phyloP scores from a whole-genome alignment of 2,797 vertebrate genomes.

The Chromis chromis region DNA sequence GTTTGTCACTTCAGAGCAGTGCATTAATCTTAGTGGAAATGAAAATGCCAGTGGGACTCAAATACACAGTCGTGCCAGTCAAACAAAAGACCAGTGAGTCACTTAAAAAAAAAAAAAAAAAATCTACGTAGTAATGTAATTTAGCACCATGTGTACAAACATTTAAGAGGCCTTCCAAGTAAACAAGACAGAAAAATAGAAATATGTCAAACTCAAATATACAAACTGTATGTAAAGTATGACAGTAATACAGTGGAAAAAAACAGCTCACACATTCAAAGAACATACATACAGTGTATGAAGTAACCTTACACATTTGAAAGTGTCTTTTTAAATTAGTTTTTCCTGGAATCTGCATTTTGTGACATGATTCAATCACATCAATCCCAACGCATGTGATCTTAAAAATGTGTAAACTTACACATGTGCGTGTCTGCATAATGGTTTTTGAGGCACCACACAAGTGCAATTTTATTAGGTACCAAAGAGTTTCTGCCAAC shows the following conservation, averaged over 20 bases:
- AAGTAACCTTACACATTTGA: too few species aligned
- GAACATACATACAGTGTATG: not conserved
- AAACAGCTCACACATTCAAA: conserved; percentile 10
- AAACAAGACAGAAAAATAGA: conserved; percentile 15
- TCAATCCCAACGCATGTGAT: not conserved
- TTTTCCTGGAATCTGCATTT: not conserved
- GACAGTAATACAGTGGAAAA: not conserved
- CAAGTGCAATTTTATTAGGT: too few species aligned
- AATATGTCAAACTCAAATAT: conserved; percentile 11
- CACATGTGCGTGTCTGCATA: too few species aligned
- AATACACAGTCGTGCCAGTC: conserved; percentile 32
- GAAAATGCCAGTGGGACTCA: conserved; percentile 35
- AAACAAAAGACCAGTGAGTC: conserved; percentile 48
- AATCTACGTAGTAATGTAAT: not conserved
- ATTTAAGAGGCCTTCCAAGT: conserved; percentile 11
- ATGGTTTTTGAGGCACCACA: too few species aligned
- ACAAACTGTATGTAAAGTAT: not conserved
- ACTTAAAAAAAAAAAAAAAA: not conserved
- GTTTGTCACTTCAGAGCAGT: conserved; percentile 49
- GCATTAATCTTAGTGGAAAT: conserved; percentile 39
- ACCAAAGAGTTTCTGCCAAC: too few species aligned
- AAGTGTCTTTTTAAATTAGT: not conserved
- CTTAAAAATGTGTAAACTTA: too few species aligned
- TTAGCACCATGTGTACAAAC: conserved; percentile 14
- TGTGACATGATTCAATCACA: not conserved